Base-by-base conservation (phyloP, 64 coral and sea anemone species). In the Montipora sp. region DNA sequence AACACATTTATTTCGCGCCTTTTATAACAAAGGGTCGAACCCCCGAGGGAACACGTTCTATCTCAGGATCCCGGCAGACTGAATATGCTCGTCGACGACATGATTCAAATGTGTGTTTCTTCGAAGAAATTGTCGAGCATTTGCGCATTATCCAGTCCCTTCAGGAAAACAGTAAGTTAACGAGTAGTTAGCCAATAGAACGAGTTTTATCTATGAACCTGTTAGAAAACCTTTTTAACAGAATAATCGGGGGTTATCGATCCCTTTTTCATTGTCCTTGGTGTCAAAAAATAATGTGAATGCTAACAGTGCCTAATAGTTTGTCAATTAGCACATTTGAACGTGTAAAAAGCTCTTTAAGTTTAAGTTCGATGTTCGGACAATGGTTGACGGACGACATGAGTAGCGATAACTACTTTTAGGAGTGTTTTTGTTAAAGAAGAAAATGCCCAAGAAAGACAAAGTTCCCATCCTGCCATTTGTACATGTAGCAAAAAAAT, bases 91-190 rank as follows among this genome's bases (percentile, higher is more conserved):
- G 82, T 58, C 24, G 81, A 21, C 15, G 68, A 80, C 90, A 83
- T 84, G 78, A 59, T 77, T 13, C 47, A 14, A 74, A 47, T 73
- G 83, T 92, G 90, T 92, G 90, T 92, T 92, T 92, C 79, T 92
- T 92, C 78, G 13, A 61, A 47, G 57, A 75, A 9, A 46, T 13
- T 92, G 75, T 76, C 3, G 47, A 75, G 10, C 80, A 48, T 65
- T 83, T 76, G 44, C 61, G 43, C 27, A 18, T 84, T 5, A 48
- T 19, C 7, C 18, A 36, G 15, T 46, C 81, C 46, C 9, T 23
- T 24, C 61, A 46, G 14, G 60, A 3, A 48, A 70, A 47, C 3
- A 59, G 60, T 68, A 63, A 49, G 43, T 84, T n/a, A 12, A 10
- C 9, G 7, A 69, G 66, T 20, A 16, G 7, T 48, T 16, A 67